A percentile compares a stretch with the other conserved stretches of the same genome.
Evolutionary conservation across 2,888 invertebrate species (phyloP).

Genomic region (Hetaerina titia): DNA sequence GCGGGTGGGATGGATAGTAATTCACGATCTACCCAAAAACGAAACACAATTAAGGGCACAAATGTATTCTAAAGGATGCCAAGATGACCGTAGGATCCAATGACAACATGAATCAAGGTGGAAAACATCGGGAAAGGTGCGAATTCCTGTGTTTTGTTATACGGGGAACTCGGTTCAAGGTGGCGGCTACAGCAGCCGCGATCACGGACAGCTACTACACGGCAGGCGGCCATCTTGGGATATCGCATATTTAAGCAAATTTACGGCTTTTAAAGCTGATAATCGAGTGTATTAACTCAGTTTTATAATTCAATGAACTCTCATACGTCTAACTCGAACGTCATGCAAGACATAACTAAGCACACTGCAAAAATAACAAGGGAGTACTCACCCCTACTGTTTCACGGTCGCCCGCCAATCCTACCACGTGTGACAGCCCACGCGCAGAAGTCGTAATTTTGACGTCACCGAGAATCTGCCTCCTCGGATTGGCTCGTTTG

Average conservation of each 20-base stretch:
- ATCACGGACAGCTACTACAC: slow-evolving; percentile 68
- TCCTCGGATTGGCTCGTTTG: slow-evolving; percentile 14
- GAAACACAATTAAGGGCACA: neutral
- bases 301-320: slow-evolving; percentile 6
- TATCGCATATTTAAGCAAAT: slow-evolving; percentile 35
- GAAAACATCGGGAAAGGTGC: neutral
- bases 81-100: neutral
- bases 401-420: slow-evolving; percentile 67
- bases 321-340: slow-evolving; percentile 48
- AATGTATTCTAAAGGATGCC: neutral
- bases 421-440: slow-evolving; percentile 67
- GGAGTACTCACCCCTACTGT: slow-evolving; percentile 64
- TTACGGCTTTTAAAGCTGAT: neutral
- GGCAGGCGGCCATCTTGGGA: slow-evolving; percentile 70
- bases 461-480: neutral
- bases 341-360: slow-evolving; percentile 30
- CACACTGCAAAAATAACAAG: slow-evolving; percentile 53
- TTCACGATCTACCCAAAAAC: neutral
- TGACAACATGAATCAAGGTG: neutral
- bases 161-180: slow-evolving; percentile 57
- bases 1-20: slow-evolving; percentile 16
- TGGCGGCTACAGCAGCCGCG: slow-evolving; percentile 69
- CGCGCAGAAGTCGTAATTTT: slow-evolving; percentile 63
- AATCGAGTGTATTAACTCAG: neutral
- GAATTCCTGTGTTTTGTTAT: slow-evolving; percentile 37